These are phyloP conservation scores for Microctenopoma stevenorrisi DNA, from an alignment of 2,797 vertebrate genomes.

Conservation along the genomic window DNA sequence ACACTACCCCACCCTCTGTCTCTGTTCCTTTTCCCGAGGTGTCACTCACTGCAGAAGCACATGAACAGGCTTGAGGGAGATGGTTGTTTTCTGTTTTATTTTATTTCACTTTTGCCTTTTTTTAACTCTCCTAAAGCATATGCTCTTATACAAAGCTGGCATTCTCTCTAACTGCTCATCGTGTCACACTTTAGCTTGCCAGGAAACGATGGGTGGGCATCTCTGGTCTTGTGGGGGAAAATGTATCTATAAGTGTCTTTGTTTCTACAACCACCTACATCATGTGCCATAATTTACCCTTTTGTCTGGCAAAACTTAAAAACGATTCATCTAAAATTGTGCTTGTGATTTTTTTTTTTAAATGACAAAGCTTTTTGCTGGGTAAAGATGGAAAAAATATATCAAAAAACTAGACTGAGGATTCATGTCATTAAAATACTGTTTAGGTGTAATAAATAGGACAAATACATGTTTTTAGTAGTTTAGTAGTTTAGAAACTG, in stretches of 20 bases:
- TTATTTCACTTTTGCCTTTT: slow-evolving; percentile 41
- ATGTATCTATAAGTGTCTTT: slow-evolving; percentile 60
- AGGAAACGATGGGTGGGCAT: slow-evolving; percentile 67
- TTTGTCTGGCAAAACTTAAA: slow-evolving; percentile 39
- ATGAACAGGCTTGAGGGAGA: slow-evolving; percentile 73
- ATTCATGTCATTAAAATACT: background rate
- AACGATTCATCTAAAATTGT: slow-evolving; percentile 54
- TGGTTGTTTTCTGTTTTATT: slow-evolving; percentile 35
- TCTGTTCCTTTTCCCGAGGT: slow-evolving; percentile 52
- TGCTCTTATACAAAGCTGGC: slow-evolving; percentile 65
- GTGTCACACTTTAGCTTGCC: slow-evolving; percentile 72
- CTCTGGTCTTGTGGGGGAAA: slow-evolving; percentile 60
- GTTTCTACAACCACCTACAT: slow-evolving; percentile 51
- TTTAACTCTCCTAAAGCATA: slow-evolving; percentile 63
- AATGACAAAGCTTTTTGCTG: background rate
- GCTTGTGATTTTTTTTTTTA: slow-evolving; percentile 4
- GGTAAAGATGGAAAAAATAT: slow-evolving; percentile 1
- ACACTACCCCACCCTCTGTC: slow-evolving; percentile 28
- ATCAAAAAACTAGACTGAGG: background rate
- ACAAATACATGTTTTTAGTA: too few relatives aligned
- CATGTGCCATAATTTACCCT: slow-evolving; percentile 35
- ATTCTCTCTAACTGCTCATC: slow-evolving; percentile 64
- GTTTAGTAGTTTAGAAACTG: too few relatives aligned
- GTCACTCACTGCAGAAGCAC: slow-evolving; percentile 66
- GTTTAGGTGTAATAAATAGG: too few relatives aligned